Conservation (phyloP, 2,888 invertebrate genomes). For the Phortica magna region DNA sequence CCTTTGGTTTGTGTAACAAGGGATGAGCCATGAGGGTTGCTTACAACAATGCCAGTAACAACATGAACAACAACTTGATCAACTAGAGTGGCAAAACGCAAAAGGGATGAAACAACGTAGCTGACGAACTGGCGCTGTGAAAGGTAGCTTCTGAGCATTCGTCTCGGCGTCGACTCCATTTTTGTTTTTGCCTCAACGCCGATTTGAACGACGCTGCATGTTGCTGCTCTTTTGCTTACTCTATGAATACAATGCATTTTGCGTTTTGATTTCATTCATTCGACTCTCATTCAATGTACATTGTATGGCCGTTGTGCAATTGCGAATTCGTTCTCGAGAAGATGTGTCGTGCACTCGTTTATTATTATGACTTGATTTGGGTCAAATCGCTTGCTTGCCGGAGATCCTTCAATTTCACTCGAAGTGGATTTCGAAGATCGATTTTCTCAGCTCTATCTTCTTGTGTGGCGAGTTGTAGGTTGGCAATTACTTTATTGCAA, state of each 20-base stretch:
- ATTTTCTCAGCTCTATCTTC: not conserved
- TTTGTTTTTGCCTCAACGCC: conserved; percentile 49
- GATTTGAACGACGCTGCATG: conserved; percentile 40
- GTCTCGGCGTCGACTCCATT: conserved; percentile 59
- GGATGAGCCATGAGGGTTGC: conserved; percentile 63
- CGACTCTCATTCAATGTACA: conserved; percentile 50
- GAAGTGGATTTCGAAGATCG: not conserved
- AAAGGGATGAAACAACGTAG: conserved; percentile 60
- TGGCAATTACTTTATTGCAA: conserved; percentile 65
- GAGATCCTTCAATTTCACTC: conserved; percentile 9
- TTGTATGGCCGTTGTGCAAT: conserved; percentile 51
- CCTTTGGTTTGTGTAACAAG: conserved; percentile 47
- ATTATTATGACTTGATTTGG: conserved; percentile 25
- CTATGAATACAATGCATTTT: conserved; percentile 47
- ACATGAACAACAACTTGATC: conserved; percentile 18
- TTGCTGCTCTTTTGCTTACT: conserved; percentile 47
- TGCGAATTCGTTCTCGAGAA: conserved; percentile 71
- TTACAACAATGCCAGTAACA: conserved; percentile 32
- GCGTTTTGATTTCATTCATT: conserved; percentile 30
- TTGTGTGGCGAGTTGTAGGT: conserved; percentile 36
- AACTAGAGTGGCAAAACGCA: not conserved
- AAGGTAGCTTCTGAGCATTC: conserved; percentile 56
- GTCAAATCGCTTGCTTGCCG: not conserved
- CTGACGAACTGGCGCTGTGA: conserved; percentile 68
- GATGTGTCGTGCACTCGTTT: conserved; percentile 36